Conservation (phyloP, 2,797 vertebrate species). For the Huso huso region DNA sequence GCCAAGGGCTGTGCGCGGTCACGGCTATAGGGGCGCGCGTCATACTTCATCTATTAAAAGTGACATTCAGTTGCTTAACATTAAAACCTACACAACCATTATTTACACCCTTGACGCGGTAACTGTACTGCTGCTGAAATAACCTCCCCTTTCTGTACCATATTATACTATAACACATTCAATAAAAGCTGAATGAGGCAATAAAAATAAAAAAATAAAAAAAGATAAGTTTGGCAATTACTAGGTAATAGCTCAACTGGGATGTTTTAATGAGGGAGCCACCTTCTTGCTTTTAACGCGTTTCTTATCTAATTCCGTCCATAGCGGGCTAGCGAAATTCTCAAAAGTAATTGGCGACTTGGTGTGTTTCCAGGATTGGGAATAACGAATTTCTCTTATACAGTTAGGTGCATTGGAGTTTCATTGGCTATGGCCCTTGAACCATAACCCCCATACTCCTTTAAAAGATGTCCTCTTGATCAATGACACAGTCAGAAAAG, state of each 20-base stretch:
- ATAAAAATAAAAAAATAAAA: too few relatives aligned
- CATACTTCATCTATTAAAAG: slow-evolving; percentile 78
- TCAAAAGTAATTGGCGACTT: too few relatives aligned
- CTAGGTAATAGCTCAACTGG: too few relatives aligned
- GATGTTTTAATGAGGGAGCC: too few relatives aligned
- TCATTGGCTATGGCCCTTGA: slow-evolving; percentile 33
- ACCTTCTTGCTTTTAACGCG: too few relatives aligned
- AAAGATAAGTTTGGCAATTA: too few relatives aligned
- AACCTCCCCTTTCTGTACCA: too few relatives aligned
- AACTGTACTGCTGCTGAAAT: too few relatives aligned
- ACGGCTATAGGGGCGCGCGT: slow-evolving; percentile 58
- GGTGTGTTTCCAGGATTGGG: slow-evolving; percentile 62
- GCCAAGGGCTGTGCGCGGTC: slow-evolving; percentile 69
- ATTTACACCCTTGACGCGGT: slow-evolving; percentile 33
- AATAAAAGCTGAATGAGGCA: too few relatives aligned
- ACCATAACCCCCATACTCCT: slow-evolving; percentile 39
- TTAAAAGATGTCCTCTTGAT: slow-evolving; percentile 45
- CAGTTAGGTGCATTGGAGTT: slow-evolving; percentile 37
- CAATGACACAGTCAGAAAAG: slow-evolving; percentile 55
- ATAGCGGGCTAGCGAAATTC: too few relatives aligned
- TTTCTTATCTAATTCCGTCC: too few relatives aligned
- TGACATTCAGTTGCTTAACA: slow-evolving; percentile 70
- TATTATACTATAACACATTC: too few relatives aligned
- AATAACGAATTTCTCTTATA: slow-evolving; percentile 58
- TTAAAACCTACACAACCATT: slow-evolving; percentile 59